These are phyloP conservation scores for Archaeoteleia sp. DNA, from an alignment of 2,888 invertebrate genomes.

Conservation along the genomic window DNA sequence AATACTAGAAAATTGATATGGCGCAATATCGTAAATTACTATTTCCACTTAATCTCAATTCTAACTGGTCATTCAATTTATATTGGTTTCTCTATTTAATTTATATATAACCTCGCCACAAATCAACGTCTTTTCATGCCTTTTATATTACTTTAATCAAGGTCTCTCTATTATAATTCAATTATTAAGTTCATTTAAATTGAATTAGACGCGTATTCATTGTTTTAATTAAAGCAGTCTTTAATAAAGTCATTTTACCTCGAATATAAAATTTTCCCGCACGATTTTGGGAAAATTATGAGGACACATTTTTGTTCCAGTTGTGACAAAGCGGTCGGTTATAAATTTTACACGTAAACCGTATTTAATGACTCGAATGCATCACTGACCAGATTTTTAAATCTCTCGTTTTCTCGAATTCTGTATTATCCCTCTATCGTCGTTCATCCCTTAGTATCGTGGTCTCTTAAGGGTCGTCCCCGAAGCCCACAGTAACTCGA, in stretches of 20 bases:
- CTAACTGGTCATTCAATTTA: constrained; percentile 31
- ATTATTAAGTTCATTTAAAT: too few relatives aligned
- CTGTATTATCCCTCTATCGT: not conserved
- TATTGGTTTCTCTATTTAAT: constrained; percentile 36
- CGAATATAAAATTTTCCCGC: too few relatives aligned
- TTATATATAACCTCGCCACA: too few relatives aligned
- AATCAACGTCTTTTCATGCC: too few relatives aligned
- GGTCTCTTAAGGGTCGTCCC: constrained; percentile 22
- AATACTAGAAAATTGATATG: constrained; percentile 44
- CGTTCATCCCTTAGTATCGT: not conserved
- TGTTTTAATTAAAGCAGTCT: too few relatives aligned
- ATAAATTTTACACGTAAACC: constrained; percentile 5
- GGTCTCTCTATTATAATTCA: too few relatives aligned
- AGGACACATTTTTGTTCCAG: not conserved
- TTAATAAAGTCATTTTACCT: too few relatives aligned
- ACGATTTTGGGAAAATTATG: too few relatives aligned
- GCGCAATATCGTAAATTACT: constrained; percentile 46
- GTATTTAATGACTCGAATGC: constrained; percentile 20
- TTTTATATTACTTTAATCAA: too few relatives aligned
- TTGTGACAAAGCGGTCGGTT: not conserved
- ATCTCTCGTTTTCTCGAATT: constrained; percentile 6
- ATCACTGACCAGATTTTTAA: constrained; percentile 17
- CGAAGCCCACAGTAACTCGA: constrained; percentile 15
- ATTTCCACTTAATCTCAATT: constrained; percentile 38
- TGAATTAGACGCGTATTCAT: too few relatives aligned